Evolutionary conservation across 2,113 vertebrate species (phyloP).

Genomic region (Dipodomys ordii): DNA sequence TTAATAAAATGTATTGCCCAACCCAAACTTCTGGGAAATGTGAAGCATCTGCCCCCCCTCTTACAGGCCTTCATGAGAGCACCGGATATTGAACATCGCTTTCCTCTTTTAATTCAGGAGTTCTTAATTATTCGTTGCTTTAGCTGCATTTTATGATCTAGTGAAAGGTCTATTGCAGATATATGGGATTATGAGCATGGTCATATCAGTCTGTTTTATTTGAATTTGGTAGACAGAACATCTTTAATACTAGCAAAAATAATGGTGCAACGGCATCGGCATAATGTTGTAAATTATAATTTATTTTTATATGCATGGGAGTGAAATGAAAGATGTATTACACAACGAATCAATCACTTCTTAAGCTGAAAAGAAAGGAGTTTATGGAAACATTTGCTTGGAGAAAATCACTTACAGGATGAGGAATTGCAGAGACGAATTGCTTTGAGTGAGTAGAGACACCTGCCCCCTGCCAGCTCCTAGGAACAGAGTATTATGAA

Average conservation of each 20-base stretch:
- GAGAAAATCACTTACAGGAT: not conserved
- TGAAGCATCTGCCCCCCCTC: too few relatives aligned
- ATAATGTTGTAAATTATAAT: not conserved
- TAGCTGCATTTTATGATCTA: not conserved
- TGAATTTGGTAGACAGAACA: not conserved
- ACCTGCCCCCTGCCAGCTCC: not conserved
- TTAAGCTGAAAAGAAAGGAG: constrained; percentile 25
- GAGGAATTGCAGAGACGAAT: not conserved
- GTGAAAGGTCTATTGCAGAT: not conserved
- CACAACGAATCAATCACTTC: not conserved
- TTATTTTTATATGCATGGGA: not conserved
- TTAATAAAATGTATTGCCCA: too few relatives aligned
- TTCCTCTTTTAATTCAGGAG: not conserved
- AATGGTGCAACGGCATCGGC: not conserved
- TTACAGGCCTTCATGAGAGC: not conserved
- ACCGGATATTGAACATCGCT: not conserved
- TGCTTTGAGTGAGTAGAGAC: not conserved
- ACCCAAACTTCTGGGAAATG: not conserved
- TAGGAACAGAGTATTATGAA: not conserved
- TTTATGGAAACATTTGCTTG: constrained; percentile 20
- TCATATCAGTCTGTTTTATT: not conserved
- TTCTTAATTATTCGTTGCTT: not conserved
- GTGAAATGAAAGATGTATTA: not conserved
- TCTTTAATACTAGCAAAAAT: not conserved
- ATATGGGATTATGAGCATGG: too few relatives aligned